Percentiles rank a stretch among this genome's conserved stretches.
These are phyloP conservation scores for Anas georgica DNA, from an alignment of 2,797 vertebrate species.

Conservation along the genomic window DNA sequence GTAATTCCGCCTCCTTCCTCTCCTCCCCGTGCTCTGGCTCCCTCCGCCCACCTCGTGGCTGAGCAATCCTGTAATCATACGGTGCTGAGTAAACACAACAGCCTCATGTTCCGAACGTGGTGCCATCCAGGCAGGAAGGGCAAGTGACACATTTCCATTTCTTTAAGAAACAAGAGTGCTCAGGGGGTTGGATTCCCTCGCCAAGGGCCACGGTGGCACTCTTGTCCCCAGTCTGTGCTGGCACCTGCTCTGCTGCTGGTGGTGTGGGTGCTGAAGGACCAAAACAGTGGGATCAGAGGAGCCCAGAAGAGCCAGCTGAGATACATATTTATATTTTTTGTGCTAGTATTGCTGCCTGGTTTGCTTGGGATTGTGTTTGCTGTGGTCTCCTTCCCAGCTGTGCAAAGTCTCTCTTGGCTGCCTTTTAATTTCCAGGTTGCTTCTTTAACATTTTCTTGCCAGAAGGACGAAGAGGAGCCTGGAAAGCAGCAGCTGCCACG, in stretches of 20 bases:
- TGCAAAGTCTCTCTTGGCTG: not conserved
- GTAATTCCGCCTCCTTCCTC: not conserved
- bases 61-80: slow-evolving; percentile 2
- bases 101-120: not conserved
- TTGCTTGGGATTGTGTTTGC: not conserved
- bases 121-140: not conserved
- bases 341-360: not conserved
- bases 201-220: not conserved
- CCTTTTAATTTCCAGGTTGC: slow-evolving; percentile 27
- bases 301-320: not conserved
- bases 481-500: slow-evolving; percentile 21
- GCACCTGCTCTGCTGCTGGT: not conserved
- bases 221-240: not conserved
- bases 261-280: not conserved
- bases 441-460: slow-evolving; percentile 23
- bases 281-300: not conserved
- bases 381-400: slow-evolving; percentile 22
- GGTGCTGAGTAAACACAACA: slow-evolving; percentile 44
- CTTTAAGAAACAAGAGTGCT: slow-evolving; percentile 7
- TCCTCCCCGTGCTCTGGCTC: not conserved
- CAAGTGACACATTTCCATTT: not conserved
- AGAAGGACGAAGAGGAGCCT: slow-evolving; percentile 4
- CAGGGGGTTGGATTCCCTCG: not conserved
- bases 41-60: fast-evolving
- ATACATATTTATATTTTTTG: not conserved